Evolutionary conservation across 1,140 invertebrate genomes (phyloP).

Genomic region (Drosophila auraria): DNA sequence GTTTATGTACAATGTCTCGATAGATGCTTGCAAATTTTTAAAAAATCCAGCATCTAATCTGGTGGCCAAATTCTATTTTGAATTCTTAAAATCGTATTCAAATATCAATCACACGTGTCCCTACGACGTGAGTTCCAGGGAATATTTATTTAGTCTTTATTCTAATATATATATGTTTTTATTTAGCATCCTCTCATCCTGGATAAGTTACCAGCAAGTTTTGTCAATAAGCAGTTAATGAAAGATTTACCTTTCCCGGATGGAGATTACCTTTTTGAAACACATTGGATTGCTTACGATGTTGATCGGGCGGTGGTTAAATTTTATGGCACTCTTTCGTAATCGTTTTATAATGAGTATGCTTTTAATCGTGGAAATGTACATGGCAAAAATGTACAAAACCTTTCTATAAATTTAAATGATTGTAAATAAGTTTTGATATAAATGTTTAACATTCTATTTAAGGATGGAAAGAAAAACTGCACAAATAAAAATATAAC

Average conservation of each 20-base stretch:
- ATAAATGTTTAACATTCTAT: neutral
- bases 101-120: neutral
- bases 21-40: neutral
- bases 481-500: neutral
- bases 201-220: neutral
- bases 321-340: constrained; percentile 8
- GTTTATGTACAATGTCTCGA: too few species aligned
- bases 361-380: neutral
- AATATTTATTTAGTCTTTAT: neutral
- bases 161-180: neutral
- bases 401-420: neutral
- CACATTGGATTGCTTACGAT: constrained; percentile 4
- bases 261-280: neutral
- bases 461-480: too few species aligned
- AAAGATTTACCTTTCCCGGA: neutral
- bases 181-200: neutral
- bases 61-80: neutral
- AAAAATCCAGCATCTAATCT: neutral
- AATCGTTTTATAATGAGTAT: neutral
- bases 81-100: neutral
- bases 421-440: neutral
- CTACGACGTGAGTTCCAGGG: neutral
- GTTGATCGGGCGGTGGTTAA: constrained; percentile 3
- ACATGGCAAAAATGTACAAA: neutral
- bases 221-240: neutral